These are phyloP conservation scores for Empis stercorea DNA, from an alignment of 2,888 invertebrate genomes.

Conservation along the genomic window DNA sequence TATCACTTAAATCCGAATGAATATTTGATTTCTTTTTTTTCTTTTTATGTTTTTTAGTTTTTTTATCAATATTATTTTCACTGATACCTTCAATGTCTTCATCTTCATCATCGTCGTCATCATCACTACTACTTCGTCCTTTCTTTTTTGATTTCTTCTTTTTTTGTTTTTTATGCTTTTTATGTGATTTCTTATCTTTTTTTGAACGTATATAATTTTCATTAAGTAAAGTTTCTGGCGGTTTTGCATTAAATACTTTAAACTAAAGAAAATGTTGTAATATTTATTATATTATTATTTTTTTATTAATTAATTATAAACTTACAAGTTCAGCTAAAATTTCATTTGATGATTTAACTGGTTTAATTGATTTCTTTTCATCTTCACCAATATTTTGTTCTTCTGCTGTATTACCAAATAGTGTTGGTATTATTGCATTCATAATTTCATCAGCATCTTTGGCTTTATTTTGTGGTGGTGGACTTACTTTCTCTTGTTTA, in stretches of 20 bases:
- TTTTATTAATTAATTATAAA: conserved; percentile 16
- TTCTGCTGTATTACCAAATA: neutral
- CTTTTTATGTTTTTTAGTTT: conserved; percentile 18
- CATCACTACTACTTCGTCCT: conserved; percentile 18
- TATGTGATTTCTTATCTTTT: conserved; percentile 27
- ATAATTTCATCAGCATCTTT: conserved; percentile 4
- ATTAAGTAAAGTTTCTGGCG: conserved; percentile 43
- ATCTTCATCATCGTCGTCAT: conserved; percentile 17
- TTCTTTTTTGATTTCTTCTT: conserved; percentile 25
- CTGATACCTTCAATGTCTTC: conserved; percentile 6
- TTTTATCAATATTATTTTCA: conserved; percentile 23
- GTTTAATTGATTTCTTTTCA: conserved; percentile 29
- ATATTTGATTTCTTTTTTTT: conserved; percentile 13
- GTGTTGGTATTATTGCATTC: conserved; percentile 2
- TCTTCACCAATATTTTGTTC: conserved; percentile 15
- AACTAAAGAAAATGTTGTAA: neutral
- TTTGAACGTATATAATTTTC: conserved; percentile 31
- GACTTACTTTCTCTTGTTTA: conserved; percentile 12
- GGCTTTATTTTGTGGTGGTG: neutral
- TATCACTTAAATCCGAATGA: conserved; percentile 16
- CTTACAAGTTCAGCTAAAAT: conserved; percentile 72
- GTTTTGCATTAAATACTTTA: conserved; percentile 55
- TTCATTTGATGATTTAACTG: conserved; percentile 41
- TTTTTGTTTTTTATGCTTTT: conserved; percentile 32
- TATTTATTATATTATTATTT: neutral